Evolutionary conservation across 2,888 invertebrate genomes (phyloP), one percentile per base, ranked within the genome.

Genomic region (Sminthurides aquaticus): DNA sequence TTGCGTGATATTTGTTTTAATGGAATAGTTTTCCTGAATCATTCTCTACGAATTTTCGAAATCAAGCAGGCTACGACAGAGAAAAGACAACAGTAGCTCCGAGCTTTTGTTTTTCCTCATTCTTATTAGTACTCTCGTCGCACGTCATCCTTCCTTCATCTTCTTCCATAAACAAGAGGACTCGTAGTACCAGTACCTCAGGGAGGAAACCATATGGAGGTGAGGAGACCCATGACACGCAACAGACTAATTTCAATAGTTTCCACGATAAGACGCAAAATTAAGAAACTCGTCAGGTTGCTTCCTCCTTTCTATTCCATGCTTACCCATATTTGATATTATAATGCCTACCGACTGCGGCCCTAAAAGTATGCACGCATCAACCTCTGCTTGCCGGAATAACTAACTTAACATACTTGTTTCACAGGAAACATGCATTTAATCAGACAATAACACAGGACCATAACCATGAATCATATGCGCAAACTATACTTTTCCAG

Each of bases 241-340:
- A 65, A 67, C 64, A 67, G 65, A 65, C 61, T 64, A 64, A 67
- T 67, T 67, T 67, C 64, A 64, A 64, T 59, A 55, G 63, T 43
- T 57, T 34, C 43, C 49, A 57, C 52, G 67, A 67, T 67, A 67
- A 66, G 60, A 28, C 59, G 59, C 55, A 34, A 67, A 66, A 67
- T 67, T 67, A 67, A 63, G 64, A 67, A 67, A 64, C 67, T 67
- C 67, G 52, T 67, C 67, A 67, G 67, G 67, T 67, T 67, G 61
- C n/a, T 34, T 34, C 43, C 43, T 34, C 43, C 43, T 34, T 34
- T 15, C 43, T 34, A 34, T 34, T 34, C n/a, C n/a, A n/a, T n/a
- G n/a, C n/a, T n/a, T n/a, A n/a, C n/a, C n/a, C n/a, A n/a, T n/a
- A n/a, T n/a, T n/a, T n/a, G n/a, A n/a, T n/a, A n/a, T n/a, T n/a